Evolutionary conservation across 1,140 invertebrate species (phyloP).

Genomic region (Musca vetustissima): DNA sequence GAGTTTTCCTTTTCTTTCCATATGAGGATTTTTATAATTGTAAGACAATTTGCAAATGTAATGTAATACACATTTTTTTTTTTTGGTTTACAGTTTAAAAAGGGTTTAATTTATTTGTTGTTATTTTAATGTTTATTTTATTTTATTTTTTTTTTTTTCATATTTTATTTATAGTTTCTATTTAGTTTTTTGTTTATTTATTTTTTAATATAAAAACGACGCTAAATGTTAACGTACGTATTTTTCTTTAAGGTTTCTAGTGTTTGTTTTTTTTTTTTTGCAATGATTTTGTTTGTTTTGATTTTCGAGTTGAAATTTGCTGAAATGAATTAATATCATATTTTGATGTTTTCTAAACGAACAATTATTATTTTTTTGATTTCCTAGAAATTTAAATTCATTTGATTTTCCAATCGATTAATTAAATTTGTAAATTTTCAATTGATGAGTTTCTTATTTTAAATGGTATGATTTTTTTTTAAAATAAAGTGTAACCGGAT

Average conservation of each 20-base stretch:
- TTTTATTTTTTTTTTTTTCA: background rate
- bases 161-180: background rate
- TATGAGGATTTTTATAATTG: too few relatives aligned
- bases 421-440: too few relatives aligned
- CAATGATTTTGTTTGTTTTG: background rate
- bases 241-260: slow-evolving; percentile 32
- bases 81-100: slow-evolving; percentile 5
- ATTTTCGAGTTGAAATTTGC: too few relatives aligned
- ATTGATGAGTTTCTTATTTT: too few relatives aligned
- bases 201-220: slow-evolving; percentile 30
- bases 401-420: too few relatives aligned
- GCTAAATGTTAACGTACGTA: slow-evolving; percentile 35
- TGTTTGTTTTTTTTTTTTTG: background rate
- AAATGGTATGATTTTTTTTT: too few relatives aligned
- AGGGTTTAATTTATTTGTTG: too few relatives aligned
- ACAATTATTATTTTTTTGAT: too few relatives aligned
- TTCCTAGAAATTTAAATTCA: too few relatives aligned
- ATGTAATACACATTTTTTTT: too few relatives aligned
- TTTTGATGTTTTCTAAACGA: background rate
- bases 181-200: slow-evolving; percentile 34
- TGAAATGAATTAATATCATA: background rate
- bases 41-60: slow-evolving; percentile 4
- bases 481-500: too few relatives aligned
- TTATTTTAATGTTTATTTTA: background rate
- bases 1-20: too few relatives aligned